Evolutionary conservation across 2,113 vertebrate species (phyloP).

Genomic region (Myocastor coypus): DNA sequence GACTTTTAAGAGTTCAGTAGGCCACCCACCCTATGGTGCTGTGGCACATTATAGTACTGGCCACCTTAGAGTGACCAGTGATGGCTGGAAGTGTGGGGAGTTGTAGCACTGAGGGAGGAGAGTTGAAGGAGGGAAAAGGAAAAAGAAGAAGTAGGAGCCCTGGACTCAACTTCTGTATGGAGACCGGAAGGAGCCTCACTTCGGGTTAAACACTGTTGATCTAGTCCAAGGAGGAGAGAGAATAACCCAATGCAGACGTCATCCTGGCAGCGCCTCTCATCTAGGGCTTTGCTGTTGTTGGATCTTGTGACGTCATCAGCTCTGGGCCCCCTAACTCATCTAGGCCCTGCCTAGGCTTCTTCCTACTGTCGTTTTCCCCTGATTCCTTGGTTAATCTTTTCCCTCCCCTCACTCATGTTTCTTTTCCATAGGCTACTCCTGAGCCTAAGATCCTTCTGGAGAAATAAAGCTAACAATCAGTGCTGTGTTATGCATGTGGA

Average conservation of each 20-base stretch:
- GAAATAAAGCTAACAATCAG: not conserved
- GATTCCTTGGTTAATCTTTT: not conserved
- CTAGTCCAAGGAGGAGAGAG: not conserved
- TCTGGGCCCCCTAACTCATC: too few relatives aligned
- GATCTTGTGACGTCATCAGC: not conserved
- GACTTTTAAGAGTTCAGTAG: not conserved
- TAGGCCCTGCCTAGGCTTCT: not conserved
- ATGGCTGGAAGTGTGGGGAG: not conserved
- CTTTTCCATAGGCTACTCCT: not conserved
- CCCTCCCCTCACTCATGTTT: not conserved
- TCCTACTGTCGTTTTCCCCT: not conserved
- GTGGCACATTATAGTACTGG: not conserved
- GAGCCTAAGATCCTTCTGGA: not conserved
- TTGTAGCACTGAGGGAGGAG: not conserved
- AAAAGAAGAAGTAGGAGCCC: not conserved
- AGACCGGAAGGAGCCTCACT: too few relatives aligned
- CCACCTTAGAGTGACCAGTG: not conserved
- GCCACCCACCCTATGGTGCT: not conserved
- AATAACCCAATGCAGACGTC: accelerated
- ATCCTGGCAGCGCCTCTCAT: not conserved
- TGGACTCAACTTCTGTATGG: accelerated
- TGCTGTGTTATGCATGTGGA: too few relatives aligned
- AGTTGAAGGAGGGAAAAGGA: not conserved
- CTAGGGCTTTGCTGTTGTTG: not conserved
- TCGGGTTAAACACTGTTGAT: not conserved